These are phyloP conservation scores for Pogonomyrmex barbatus DNA, from an alignment of 1,140 invertebrate species.

Conservation along the genomic window DNA sequence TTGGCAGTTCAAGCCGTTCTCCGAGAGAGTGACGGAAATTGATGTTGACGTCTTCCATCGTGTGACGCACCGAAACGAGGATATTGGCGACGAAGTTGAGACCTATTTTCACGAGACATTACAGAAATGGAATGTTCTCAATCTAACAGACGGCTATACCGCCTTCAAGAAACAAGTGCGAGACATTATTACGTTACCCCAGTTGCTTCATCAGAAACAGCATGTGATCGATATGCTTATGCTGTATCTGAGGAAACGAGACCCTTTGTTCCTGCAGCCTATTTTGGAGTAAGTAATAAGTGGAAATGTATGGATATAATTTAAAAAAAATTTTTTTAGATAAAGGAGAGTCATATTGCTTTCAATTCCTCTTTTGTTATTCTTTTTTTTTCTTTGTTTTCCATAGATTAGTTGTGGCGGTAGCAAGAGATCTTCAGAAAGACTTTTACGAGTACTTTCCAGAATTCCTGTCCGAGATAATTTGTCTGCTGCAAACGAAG, in stretches of 20 bases:
- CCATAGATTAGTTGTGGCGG: constrained; percentile 92
- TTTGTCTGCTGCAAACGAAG: constrained; percentile 91
- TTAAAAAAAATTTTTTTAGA: background rate
- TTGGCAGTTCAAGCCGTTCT: constrained; percentile 94
- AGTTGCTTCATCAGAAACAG: constrained; percentile 92
- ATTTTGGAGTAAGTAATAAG: constrained; percentile 91
- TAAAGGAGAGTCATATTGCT: no score
- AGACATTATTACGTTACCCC: constrained; percentile 91
- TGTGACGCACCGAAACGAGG: constrained; percentile 90
- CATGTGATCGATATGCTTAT: constrained; percentile 90
- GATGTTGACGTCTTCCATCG: constrained; percentile 93
- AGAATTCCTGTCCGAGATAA: constrained; percentile 89
- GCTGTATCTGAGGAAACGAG: constrained; percentile 90
- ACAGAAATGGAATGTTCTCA: constrained; percentile 95
- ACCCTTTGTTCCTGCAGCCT: constrained; percentile 91
- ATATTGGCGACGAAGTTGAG: constrained; percentile 88
- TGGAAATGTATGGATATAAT: background rate
- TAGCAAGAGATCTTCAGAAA: constrained; percentile 93
- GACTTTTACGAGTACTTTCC: constrained; percentile 95
- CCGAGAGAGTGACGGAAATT: constrained; percentile 93
- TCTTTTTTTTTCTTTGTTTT: constrained; percentile 60
- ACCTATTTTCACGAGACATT: constrained; percentile 93
- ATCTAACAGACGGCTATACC: constrained; percentile 93
- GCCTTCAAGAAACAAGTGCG: constrained; percentile 91
- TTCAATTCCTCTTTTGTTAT: no score